Base-by-base conservation (phyloP, 1,140 invertebrate species). In the Ceratosolen fusciceps region DNA sequence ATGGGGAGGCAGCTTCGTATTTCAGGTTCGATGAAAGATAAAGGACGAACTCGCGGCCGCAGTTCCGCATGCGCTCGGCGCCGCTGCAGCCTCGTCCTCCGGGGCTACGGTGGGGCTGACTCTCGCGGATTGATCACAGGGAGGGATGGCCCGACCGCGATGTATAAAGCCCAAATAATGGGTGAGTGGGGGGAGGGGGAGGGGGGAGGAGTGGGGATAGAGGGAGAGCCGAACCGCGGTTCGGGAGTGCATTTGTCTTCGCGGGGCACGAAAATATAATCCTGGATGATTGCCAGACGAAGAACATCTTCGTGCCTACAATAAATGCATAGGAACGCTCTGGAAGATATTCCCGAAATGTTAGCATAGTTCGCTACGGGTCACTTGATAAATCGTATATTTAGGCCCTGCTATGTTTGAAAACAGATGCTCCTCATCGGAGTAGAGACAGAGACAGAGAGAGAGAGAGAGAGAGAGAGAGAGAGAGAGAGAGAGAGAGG, bases 341-440 rank as follows among this genome's bases (percentile, higher is more conserved):
- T 54, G 31, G 62, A 47, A 80, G 79, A 80, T 80, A 80, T 75
- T 80, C 79, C 67, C 70, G 67, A 80, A 80, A 80, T 76, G 79
- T 75, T 73, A 76, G 79, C 73, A 80, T 80, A 80, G 73, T 80
- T 80, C 65, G 73, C 49, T 62, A 39, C 79, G 67, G 73, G 79
- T 80, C 73, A 75, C 73, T 80, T 71, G 79, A 80, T 80, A 80
- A 80, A 54, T 37, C 26, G 56, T 70, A 67, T 80, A 80, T 80
- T 73, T 80, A 58, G 79, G 19, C 54, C 9, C 29, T 56, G 39
- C 73, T 80, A 71, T 80, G 73, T 80, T 76, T 80, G 67, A 80
- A 80, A 80, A 80, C 73, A 80, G 62, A 80, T 70, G 73, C 73
- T 73, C 2, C 77, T 5, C 9, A n/a, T n/a, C n/a, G n/a, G n/a